Percentiles rank a stretch among this genome's conserved stretches.
phyloP scores from a whole-genome alignment of 2,797 vertebrate genomes.

The Aldrovandia affinis region DNA sequence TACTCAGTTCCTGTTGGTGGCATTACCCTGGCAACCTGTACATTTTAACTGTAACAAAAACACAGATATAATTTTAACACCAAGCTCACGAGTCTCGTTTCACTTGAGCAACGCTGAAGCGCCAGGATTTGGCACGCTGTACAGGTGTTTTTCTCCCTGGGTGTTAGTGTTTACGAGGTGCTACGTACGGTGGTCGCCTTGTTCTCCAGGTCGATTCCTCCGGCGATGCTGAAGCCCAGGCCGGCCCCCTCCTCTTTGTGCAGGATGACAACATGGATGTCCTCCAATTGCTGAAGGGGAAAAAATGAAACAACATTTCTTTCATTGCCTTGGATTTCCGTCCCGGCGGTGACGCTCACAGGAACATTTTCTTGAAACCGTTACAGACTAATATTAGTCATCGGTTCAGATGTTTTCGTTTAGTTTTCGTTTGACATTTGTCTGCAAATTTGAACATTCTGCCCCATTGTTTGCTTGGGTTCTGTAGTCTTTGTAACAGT shows the following conservation, averaged over 20 bases:
- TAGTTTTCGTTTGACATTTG: too few relatives aligned
- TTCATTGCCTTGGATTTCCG: conserved; percentile 22
- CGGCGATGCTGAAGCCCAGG: conserved; percentile 92
- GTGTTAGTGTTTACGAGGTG: neutral
- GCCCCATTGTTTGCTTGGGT: neutral
- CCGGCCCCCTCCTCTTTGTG: conserved; percentile 92
- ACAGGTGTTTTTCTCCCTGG: neutral
- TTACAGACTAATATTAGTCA: conserved; percentile 28
- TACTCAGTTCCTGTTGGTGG: neutral
- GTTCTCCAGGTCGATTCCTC: conserved; percentile 89
- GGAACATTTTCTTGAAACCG: conserved; percentile 26
- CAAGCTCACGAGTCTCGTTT: neutral
- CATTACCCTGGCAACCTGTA: neutral
- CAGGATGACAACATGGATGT: conserved; percentile 88
- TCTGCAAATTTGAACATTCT: neutral
- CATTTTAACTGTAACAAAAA: neutral
- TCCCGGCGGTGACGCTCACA: neutral
- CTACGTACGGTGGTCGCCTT: conserved; percentile 85
- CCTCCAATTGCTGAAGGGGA: conserved; percentile 82
- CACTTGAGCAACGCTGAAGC: neutral
- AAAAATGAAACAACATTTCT: conserved; percentile 35
- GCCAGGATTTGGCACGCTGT: neutral
- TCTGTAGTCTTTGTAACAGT: conserved; percentile 9
- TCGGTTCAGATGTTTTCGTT: neutral
- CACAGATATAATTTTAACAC: too few relatives aligned